Evolutionary conservation across 2,113 vertebrate species (phyloP).

Genomic region (Cygnus atratus): DNA sequence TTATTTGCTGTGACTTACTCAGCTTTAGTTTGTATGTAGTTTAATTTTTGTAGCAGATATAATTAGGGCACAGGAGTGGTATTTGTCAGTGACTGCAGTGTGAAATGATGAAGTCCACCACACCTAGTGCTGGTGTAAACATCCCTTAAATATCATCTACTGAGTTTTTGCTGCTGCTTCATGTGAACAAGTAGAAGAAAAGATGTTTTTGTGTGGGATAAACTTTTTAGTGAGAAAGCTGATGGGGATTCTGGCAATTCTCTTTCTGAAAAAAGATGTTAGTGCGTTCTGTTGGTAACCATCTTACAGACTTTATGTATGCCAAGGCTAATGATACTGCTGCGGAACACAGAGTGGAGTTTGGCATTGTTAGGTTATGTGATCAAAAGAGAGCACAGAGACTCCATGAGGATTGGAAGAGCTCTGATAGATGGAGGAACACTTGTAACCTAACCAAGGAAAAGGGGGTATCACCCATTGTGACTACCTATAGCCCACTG

Average conservation of each 20-base stretch:
- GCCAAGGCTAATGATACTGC: not conserved
- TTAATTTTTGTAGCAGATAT: not conserved
- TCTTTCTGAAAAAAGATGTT: not conserved
- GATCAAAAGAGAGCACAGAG: not conserved
- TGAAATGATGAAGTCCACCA: not conserved
- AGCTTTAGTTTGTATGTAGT: not conserved
- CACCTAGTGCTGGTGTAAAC: not conserved
- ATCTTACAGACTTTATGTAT: not conserved
- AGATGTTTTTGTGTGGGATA: not conserved
- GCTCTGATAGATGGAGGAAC: not conserved
- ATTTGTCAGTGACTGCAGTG: not conserved
- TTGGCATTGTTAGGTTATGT: not conserved
- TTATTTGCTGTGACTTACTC: not conserved
- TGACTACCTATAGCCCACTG: not conserved
- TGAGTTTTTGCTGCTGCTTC: not conserved
- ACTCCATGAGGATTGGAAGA: not conserved
- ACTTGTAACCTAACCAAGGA: not conserved
- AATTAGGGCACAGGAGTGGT: not conserved
- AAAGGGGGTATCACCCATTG: not conserved
- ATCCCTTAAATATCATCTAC: not conserved
- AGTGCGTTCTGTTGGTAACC: not conserved
- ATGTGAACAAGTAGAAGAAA: not conserved
- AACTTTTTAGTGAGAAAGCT: not conserved
- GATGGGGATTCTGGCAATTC: not conserved
- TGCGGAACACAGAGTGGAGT: rapidly evolving